Evolutionary conservation across 2,888 invertebrate genomes (phyloP).

Genomic region (Alentia gelatinosa): DNA sequence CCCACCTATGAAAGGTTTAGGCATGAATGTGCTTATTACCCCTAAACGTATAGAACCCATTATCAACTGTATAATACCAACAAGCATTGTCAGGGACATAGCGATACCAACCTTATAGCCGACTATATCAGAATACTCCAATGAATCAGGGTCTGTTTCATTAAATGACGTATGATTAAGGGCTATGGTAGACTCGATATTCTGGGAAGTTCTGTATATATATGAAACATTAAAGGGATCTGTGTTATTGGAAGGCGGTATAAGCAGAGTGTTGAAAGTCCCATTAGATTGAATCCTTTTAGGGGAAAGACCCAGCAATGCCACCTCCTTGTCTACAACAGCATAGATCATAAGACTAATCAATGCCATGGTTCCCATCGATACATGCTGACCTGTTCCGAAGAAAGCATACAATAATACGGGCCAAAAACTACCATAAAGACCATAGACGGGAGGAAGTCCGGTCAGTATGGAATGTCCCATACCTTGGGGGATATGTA

Average conservation of each 20-base stretch:
- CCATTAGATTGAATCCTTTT: no score
- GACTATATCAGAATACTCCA: not conserved
- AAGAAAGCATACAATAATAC: conserved; percentile 91
- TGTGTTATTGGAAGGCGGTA: no score
- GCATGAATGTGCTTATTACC: conserved; percentile 88
- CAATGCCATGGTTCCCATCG: conserved; percentile 83
- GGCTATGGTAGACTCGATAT: no score
- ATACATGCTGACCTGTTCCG: conserved; percentile 92
- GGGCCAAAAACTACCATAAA: conserved; percentile 94
- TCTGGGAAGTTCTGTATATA: no score
- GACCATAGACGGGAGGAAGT: conserved; percentile 81
- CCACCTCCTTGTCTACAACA: conserved; percentile 61
- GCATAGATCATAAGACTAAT: conserved; percentile 75
- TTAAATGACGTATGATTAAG: no score
- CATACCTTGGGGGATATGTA: conserved; percentile 60
- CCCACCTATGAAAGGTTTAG: conserved; percentile 83
- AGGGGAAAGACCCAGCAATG: not conserved
- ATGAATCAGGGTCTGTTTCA: no score
- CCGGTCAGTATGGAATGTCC: conserved; percentile 81
- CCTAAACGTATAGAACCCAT: conserved; percentile 90
- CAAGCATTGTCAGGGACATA: conserved; percentile 61
- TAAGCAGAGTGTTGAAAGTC: no score
- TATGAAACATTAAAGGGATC: no score
- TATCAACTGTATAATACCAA: conserved; percentile 83
- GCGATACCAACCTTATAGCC: conserved; percentile 60